These are phyloP conservation scores for Trinectes maculatus DNA, from an alignment of 2,113 vertebrate genomes.

Conservation along the genomic window DNA sequence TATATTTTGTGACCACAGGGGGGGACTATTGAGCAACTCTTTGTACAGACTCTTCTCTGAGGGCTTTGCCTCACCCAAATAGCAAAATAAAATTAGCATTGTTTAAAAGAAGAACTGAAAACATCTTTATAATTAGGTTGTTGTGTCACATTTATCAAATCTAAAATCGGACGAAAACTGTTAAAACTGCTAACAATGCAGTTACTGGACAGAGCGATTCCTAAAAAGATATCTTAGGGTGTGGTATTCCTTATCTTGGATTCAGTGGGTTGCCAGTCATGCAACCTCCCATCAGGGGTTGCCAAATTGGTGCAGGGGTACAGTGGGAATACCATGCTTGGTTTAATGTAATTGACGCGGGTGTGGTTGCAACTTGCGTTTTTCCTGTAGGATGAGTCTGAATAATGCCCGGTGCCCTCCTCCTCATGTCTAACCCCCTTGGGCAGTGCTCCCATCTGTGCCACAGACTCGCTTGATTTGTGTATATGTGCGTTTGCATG, in stretches of 20 bases:
- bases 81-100: constrained; percentile 7
- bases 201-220: constrained; percentile 7
- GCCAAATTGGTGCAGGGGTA: constrained; percentile 57
- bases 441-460: constrained; percentile 51
- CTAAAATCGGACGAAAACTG: too few species aligned
- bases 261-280: constrained; percentile 25
- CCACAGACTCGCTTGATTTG: constrained; percentile 12
- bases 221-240: constrained; percentile 23
- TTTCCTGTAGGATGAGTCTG: constrained; percentile 35
- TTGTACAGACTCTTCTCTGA: background rate
- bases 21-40: constrained; percentile 53
- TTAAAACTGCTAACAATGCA: background rate
- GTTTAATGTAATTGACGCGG: constrained; percentile 52
- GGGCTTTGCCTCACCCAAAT: constrained; percentile 37
- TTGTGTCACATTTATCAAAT: background rate
- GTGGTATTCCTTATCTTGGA: constrained; percentile 35
- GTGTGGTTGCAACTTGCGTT: constrained; percentile 62
- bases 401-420: constrained; percentile 29
- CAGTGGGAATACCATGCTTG: constrained; percentile 52
- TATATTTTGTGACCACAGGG: constrained; percentile 46
- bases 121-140: constrained; percentile 5
- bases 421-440: constrained; percentile 17
- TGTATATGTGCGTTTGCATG: constrained; percentile 5
- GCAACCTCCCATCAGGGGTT: constrained; percentile 39
- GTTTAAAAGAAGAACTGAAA: constrained; percentile 18